A percentile compares a stretch with the other conserved stretches of the same genome.
phyloP scores from a whole-genome alignment of 2,888 invertebrate species.

The Panzeria rudis region DNA sequence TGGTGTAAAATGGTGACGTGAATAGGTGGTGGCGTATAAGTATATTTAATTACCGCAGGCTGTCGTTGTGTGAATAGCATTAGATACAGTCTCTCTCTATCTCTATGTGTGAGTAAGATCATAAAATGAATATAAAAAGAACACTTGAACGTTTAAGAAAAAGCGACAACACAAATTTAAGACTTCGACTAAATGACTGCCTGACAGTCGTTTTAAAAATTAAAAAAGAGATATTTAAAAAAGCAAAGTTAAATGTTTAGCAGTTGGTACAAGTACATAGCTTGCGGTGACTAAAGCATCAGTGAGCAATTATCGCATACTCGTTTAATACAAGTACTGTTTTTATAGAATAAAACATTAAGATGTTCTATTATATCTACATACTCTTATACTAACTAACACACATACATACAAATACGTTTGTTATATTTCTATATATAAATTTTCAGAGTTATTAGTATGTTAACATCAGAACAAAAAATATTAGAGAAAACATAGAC shows the following conservation, averaged over 20 bases:
- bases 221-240: conserved; percentile 6
- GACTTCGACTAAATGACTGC: conserved; percentile 45
- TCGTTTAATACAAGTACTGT: conserved; percentile 62
- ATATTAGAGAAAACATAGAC: conserved; percentile 20
- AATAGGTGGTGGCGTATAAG: conserved; percentile 55
- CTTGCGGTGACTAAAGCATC: conserved; percentile 68
- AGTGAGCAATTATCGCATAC: conserved; percentile 70
- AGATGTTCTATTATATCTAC: conserved; percentile 35
- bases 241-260: conserved; percentile 23
- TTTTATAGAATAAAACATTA: conserved; percentile 53
- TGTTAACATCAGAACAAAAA: conserved; percentile 27
- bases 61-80: conserved; percentile 35
- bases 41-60: conserved; percentile 66
- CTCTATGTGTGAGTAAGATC: neutral
- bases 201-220: conserved; percentile 14
- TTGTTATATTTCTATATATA: neutral
- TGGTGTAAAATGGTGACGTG: conserved; percentile 52
- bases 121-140: conserved; percentile 20
- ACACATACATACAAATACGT: neutral
- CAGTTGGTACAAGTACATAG: conserved; percentile 23
- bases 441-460: conserved; percentile 53
- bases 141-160: conserved; percentile 53
- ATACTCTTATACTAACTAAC: neutral
- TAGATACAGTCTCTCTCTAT: conserved; percentile 41
- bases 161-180: conserved; percentile 44